Evolutionary conservation across 2,113 vertebrate species (phyloP).

Genomic region (Melanerpes aurifrons): DNA sequence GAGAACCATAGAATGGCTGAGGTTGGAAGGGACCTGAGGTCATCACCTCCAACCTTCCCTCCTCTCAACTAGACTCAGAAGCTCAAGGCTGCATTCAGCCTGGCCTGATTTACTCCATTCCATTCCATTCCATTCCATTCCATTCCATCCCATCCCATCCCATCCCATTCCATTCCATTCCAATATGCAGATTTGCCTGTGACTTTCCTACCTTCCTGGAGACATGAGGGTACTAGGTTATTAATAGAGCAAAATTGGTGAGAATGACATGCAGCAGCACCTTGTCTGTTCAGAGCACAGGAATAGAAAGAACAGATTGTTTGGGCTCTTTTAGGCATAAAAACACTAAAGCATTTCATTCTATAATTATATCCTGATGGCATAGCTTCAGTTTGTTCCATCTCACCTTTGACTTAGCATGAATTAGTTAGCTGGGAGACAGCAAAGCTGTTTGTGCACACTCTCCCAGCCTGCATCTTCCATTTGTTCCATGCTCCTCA

Average conservation of each 20-base stretch:
- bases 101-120: no score
- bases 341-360: not conserved
- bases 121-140: not conserved
- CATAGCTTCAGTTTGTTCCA: not conserved
- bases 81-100: no score
- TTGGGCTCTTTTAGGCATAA: not conserved
- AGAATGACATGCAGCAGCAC: not conserved
- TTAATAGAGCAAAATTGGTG: not conserved
- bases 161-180: no score
- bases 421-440: not conserved
- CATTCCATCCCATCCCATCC: not conserved
- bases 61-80: no score
- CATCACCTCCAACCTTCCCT: no score
- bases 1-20: no score
- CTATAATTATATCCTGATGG: not conserved
- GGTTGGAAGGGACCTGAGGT: no score
- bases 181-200: not conserved
- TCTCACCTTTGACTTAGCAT: not conserved
- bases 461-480: not conserved
- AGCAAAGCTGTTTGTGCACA: rapidly evolving
- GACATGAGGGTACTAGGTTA: not conserved
- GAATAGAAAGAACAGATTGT: not conserved
- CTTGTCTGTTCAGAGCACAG: not conserved
- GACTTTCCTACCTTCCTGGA: not conserved
- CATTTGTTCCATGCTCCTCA: not conserved